Evolutionary conservation across 92 coral and sea anemone genomes (phyloP).

Genomic region (Epizoanthus scotinus): DNA sequence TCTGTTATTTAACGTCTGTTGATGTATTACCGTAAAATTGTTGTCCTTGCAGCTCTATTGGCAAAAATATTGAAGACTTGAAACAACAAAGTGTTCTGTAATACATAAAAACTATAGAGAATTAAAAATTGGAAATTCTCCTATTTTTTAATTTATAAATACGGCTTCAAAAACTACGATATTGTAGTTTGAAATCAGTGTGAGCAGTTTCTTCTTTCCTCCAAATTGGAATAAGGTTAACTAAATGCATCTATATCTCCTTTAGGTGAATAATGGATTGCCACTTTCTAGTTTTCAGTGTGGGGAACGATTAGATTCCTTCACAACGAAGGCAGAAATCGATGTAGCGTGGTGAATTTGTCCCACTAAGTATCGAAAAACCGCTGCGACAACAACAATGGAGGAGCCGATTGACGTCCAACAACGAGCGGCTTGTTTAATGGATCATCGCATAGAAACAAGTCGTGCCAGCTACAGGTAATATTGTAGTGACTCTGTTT

Average conservation of each 20-base stretch:
- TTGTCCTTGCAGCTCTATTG: too few species aligned
- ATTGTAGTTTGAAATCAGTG: too few species aligned
- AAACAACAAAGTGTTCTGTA: too few species aligned
- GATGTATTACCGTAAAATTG: too few species aligned
- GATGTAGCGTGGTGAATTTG: conserved; percentile 12
- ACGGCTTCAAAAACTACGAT: too few species aligned
- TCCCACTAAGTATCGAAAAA: conserved; percentile 8
- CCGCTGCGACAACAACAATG: conserved; percentile 2
- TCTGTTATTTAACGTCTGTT: too few species aligned
- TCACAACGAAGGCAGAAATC: conserved; percentile 15
- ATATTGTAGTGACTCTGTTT: background rate
- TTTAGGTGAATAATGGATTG: conserved; percentile 16
- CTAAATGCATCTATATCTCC: background rate
- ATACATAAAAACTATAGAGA: too few species aligned
- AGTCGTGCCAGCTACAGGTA: conserved; percentile 15
- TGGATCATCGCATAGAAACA: conserved; percentile 13
- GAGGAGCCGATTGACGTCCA: conserved; percentile 1
- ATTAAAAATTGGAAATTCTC: too few species aligned
- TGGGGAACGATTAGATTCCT: conserved; percentile 15
- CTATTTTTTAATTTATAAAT: too few species aligned
- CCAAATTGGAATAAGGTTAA: too few species aligned
- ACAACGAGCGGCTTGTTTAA: background rate
- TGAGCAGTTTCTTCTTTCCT: too few species aligned
- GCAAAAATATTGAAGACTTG: too few species aligned
- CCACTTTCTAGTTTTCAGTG: conserved; percentile 10